Conservation (phyloP, 2,797 vertebrate genomes). For the Botia almorhae region DNA sequence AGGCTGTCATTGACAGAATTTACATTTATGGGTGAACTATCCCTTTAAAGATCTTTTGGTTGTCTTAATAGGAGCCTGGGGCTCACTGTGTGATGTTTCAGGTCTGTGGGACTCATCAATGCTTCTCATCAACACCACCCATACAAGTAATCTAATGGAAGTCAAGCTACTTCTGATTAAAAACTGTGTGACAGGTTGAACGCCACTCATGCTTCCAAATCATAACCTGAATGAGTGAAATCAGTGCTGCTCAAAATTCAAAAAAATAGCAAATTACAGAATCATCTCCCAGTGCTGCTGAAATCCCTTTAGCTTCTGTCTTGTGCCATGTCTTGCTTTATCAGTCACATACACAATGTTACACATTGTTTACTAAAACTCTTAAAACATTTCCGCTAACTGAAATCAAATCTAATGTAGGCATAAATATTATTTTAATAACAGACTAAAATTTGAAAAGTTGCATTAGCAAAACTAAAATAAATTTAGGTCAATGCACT, state of each 20-base stretch:
- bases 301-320: not conserved
- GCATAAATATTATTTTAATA: too few relatives aligned
- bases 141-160: not conserved
- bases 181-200: conserved; percentile 20
- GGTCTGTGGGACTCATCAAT: conserved; percentile 8
- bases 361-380: too few relatives aligned
- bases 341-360: too few relatives aligned
- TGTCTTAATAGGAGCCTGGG: not conserved
- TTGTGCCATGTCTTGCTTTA: too few relatives aligned
- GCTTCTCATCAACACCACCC: not conserved
- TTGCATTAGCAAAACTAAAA: too few relatives aligned
- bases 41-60: not conserved
- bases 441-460: too few relatives aligned
- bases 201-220: conserved; percentile 4
- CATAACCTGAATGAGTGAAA: not conserved
- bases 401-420: too few relatives aligned
- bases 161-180: conserved; percentile 24
- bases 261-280: not conserved
- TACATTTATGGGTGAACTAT: not conserved
- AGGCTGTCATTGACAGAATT: too few relatives aligned
- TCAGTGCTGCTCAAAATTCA: not conserved
- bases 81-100: conserved; percentile 9
- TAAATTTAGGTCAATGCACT: too few relatives aligned
- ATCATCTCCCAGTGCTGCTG: not conserved
- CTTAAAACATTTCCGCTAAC: too few relatives aligned